These are phyloP conservation scores for Temnothorax ravouxi DNA, from an alignment of 2,888 invertebrate species.

Conservation along the genomic window DNA sequence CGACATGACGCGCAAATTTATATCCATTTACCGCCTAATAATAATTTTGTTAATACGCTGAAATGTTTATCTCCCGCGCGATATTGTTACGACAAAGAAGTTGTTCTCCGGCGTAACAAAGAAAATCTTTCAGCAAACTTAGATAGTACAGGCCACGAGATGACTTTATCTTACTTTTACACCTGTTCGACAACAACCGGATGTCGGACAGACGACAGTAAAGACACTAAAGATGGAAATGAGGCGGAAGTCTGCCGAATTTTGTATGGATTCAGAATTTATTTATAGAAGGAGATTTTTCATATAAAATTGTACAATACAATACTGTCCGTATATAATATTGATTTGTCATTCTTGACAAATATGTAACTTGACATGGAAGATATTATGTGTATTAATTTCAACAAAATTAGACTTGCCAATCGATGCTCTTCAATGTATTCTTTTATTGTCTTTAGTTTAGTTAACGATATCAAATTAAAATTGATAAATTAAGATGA, in stretches of 20 bases:
- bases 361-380: background rate
- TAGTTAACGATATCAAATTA: background rate
- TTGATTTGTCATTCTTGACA: background rate
- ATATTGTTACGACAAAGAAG: slow-evolving; percentile 36
- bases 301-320: background rate
- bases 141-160: slow-evolving; percentile 19
- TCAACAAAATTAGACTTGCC: background rate
- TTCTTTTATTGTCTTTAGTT: background rate
- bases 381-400: slow-evolving; percentile 24
- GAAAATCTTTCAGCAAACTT: slow-evolving; percentile 43
- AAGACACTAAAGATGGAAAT: slow-evolving; percentile 55
- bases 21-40: slow-evolving; percentile 10
- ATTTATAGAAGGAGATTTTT: background rate
- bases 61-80: slow-evolving; percentile 17
- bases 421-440: background rate
- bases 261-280: background rate
- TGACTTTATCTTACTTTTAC: slow-evolving; percentile 58
- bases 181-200: slow-evolving; percentile 73
- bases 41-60: slow-evolving; percentile 26
- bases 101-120: slow-evolving; percentile 32
- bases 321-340: background rate
- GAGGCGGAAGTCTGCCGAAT: slow-evolving; percentile 15
- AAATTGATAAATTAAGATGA: background rate
- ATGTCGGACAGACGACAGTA: slow-evolving; percentile 78
- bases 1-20: slow-evolving; percentile 1